A percentile compares a stretch with the other conserved stretches of the same genome.
Evolutionary conservation across 2,113 vertebrate species (phyloP).

Genomic region (Centropristis striata): DNA sequence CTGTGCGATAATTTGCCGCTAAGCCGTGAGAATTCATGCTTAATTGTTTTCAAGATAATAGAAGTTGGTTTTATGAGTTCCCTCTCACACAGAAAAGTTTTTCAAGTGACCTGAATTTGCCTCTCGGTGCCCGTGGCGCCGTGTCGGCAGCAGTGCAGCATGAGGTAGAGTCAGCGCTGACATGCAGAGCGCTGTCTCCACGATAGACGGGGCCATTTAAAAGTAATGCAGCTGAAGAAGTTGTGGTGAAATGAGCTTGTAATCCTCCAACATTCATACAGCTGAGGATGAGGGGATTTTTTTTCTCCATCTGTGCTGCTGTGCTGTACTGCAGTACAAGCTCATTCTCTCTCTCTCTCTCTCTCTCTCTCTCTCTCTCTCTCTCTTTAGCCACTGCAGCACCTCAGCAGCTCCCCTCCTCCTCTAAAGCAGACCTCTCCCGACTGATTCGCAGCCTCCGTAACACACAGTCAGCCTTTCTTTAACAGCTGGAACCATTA

Average conservation of each 20-base stretch:
- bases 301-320: conserved; percentile 36
- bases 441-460: conserved; percentile 48
- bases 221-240: conserved; percentile 52
- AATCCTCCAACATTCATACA: conserved; percentile 65
- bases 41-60: conserved; percentile 16
- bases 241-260: conserved; percentile 59
- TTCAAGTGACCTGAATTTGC: conserved; percentile 36
- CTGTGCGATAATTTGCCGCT: conserved; percentile 21
- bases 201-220: conserved; percentile 47
- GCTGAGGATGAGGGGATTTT: conserved; percentile 57
- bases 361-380: conserved; percentile 17
- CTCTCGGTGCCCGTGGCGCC: neutral
- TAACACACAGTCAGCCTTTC: conserved; percentile 59
- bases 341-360: conserved; percentile 5
- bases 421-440: conserved; percentile 24
- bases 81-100: neutral
- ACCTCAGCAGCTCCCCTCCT: conserved; percentile 29
- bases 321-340: conserved; percentile 52
- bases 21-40: neutral
- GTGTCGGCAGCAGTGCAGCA: conserved; percentile 21
- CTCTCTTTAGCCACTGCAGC: conserved; percentile 40
- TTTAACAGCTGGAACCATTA: conserved; percentile 69
- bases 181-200: conserved; percentile 13
- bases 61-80: neutral
- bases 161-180: conserved; percentile 25